A percentile compares a stretch with the other conserved stretches of the same genome.
phyloP scores from a whole-genome alignment of 1,140 invertebrate genomes.

The Bombus confusus region DNA sequence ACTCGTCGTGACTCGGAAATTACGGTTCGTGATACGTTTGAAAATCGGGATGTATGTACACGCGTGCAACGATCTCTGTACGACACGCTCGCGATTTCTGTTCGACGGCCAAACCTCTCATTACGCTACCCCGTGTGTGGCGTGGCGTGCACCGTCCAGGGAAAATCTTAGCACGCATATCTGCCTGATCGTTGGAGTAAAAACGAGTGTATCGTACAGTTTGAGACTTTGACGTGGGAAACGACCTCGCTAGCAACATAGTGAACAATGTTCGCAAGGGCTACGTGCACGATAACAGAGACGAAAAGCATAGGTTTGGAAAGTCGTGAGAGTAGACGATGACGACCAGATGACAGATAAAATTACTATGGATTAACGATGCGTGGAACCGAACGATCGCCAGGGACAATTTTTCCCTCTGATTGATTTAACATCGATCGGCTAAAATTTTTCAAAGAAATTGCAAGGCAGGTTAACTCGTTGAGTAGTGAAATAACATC shows the following conservation, averaged over 20 bases:
- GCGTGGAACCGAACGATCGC: background rate
- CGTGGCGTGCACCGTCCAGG: constrained; percentile 18
- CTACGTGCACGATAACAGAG: constrained; percentile 25
- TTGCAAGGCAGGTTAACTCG: background rate
- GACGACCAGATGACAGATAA: background rate
- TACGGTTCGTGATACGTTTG: constrained; percentile 56
- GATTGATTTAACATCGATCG: background rate
- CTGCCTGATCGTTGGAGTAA: background rate
- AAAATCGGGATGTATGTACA: background rate
- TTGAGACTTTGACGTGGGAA: constrained; percentile 44
- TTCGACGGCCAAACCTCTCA: constrained; percentile 17
- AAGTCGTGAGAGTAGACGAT: background rate
- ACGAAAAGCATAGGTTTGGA: background rate
- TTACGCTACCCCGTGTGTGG: constrained; percentile 18
- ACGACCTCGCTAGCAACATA: constrained; percentile 2
- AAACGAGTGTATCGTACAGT: background rate
- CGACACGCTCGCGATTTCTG: constrained; percentile 46
- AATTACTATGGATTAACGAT: background rate
- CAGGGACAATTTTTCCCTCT: background rate
- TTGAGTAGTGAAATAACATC: background rate
- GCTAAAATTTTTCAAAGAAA: background rate
- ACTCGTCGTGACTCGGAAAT: constrained; percentile 45
- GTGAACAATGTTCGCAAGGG: constrained; percentile 14
- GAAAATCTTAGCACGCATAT: constrained; percentile 44
- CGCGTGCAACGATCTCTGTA: background rate